Evolutionary conservation across 2,113 vertebrate genomes (phyloP).

Genomic region (Lagenorhynchus albirostris): DNA sequence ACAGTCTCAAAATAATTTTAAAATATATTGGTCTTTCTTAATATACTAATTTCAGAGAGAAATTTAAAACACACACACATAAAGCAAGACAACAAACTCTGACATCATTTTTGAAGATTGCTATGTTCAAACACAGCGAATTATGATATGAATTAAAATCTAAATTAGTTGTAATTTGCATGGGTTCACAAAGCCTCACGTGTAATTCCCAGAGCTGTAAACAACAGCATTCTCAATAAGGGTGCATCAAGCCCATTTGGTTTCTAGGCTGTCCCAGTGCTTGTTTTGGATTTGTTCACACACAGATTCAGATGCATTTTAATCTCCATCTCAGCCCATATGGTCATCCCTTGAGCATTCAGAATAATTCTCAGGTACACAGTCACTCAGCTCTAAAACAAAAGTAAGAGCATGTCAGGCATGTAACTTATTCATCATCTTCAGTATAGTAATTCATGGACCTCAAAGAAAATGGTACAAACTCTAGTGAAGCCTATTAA

Average conservation of each 20-base stretch:
- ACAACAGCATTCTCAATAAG: background rate
- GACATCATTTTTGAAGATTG: background rate
- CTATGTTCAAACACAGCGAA: background rate
- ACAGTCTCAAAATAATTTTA: background rate
- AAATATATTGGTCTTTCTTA: background rate
- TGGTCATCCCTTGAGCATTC: conserved; percentile 58
- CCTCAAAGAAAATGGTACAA: background rate
- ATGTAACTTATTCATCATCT: background rate
- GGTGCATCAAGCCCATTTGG: background rate
- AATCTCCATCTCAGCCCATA: conserved; percentile 65
- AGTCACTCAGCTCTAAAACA: conserved; percentile 49
- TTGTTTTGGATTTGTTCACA: conserved; percentile 60
- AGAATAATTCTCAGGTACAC: conserved; percentile 64
- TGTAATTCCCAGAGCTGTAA: background rate
- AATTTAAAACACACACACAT: background rate
- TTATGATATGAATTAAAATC: conserved; percentile 35
- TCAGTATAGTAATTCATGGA: background rate
- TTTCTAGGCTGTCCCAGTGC: conserved; percentile 48
- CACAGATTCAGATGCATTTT: conserved; percentile 70
- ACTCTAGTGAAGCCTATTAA: conserved; percentile 20
- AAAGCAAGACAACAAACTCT: background rate
- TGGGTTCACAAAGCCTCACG: conserved; percentile 7
- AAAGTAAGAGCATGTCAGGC: background rate
- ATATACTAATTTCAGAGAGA: background rate
- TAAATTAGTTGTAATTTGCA: conserved; percentile 34